phyloP scores from a whole-genome alignment of 2,113 vertebrate species.

The Forbesichthys agassizii region DNA sequence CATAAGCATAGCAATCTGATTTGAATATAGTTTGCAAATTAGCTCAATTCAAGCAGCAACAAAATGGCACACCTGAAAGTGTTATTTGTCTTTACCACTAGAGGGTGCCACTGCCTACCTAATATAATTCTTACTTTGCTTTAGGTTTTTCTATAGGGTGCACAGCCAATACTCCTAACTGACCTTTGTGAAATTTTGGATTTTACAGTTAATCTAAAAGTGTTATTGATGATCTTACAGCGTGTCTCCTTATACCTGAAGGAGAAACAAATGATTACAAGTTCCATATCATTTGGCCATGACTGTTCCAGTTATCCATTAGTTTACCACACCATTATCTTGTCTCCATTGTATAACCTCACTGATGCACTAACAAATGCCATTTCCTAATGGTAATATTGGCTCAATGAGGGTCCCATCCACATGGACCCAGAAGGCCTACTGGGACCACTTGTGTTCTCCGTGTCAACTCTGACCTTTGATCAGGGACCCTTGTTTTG shows the following conservation, averaged over 20 bases:
- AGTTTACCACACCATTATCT: not conserved
- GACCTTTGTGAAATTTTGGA: too few species aligned
- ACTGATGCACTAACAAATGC: slow-evolving; percentile 29
- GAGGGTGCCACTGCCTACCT: slow-evolving; percentile 12
- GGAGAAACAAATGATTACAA: not conserved
- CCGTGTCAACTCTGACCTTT: slow-evolving; percentile 47
- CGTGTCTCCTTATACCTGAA: not conserved
- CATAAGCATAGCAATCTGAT: too few species aligned
- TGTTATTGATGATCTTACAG: too few species aligned
- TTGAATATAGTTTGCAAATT: not conserved
- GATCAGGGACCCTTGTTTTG: slow-evolving; percentile 42
- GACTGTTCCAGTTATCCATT: not conserved
- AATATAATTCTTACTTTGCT: not conserved
- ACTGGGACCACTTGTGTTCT: slow-evolving; percentile 30
- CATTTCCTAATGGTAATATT: slow-evolving; percentile 23
- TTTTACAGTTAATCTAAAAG: too few species aligned
- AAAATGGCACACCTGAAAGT: not conserved
- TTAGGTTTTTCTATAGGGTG: not conserved
- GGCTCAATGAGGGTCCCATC: slow-evolving; percentile 27
- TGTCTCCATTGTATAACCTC: slow-evolving; percentile 5
- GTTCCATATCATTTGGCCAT: slow-evolving; percentile 5
- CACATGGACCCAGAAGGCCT: slow-evolving; percentile 20
- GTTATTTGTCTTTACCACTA: slow-evolving; percentile 20
- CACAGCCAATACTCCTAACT: not conserved
- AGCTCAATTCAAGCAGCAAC: slow-evolving; percentile 6